Conservation (phyloP, 1,140 invertebrate species). For the Anoplolepis gracilipes region DNA sequence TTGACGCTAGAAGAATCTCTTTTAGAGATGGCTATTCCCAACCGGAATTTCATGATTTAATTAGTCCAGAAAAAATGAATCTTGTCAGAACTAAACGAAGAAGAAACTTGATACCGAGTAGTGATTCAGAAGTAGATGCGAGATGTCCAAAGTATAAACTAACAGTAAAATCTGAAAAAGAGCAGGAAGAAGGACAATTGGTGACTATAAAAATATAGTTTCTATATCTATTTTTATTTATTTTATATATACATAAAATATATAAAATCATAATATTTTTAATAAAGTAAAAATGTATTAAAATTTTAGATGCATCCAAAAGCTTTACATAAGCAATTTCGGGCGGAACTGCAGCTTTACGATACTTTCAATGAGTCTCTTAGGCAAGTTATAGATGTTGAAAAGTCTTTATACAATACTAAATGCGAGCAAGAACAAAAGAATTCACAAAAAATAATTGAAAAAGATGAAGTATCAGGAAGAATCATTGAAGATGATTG, state of each 20-base stretch:
- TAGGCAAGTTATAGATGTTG: conserved; percentile 80
- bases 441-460: conserved; percentile 72
- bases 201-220: conserved; percentile 62
- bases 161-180: conserved; percentile 51
- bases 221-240: neutral
- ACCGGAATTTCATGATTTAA: conserved; percentile 81
- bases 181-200: conserved; percentile 69
- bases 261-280: neutral
- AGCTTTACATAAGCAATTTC: conserved; percentile 84
- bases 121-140: conserved; percentile 64
- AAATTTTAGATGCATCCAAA: conserved; percentile 79
- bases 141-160: conserved; percentile 62
- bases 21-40: conserved; percentile 80
- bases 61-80: conserved; percentile 81
- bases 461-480: conserved; percentile 68
- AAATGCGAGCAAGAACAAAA: conserved; percentile 77
- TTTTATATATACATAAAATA: no score
- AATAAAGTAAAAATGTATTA: conserved; percentile 40
- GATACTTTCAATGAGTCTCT: conserved; percentile 84
- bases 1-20: conserved; percentile 82
- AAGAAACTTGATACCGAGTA: conserved; percentile 73
- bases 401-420: conserved; percentile 80
- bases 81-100: conserved; percentile 79
- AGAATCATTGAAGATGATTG: conserved; percentile 9
- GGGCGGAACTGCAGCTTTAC: conserved; percentile 83